Conservation (phyloP, 2,797 vertebrate genomes). For the Catamblyrhynchus diadema region DNA sequence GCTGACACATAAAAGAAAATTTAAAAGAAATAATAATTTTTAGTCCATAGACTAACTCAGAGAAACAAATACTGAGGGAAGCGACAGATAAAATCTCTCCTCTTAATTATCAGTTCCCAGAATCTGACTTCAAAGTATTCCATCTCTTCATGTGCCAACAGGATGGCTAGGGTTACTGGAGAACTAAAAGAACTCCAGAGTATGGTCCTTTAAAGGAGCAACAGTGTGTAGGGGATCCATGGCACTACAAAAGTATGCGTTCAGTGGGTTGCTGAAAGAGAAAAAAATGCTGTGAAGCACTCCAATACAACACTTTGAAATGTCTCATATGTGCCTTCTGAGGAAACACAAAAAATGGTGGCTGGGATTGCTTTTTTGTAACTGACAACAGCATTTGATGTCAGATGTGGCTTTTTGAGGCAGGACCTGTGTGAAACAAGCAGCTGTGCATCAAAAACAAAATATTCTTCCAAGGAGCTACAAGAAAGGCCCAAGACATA, state of each 20-base stretch:
- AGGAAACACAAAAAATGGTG: background rate
- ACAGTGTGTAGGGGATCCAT: background rate
- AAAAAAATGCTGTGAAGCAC: background rate
- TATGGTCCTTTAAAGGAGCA: background rate
- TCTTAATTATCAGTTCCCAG: background rate
- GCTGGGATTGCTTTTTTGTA: background rate
- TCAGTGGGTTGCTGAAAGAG: background rate
- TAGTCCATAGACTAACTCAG: background rate
- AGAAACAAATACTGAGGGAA: background rate
- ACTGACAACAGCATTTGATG: background rate
- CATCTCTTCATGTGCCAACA: background rate
- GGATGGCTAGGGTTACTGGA: background rate
- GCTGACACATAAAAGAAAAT: background rate
- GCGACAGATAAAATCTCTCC: background rate
- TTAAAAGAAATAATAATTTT: background rate
- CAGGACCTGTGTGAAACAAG: constrained; percentile 37
- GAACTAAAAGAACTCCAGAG: background rate
- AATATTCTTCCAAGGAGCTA: constrained; percentile 32
- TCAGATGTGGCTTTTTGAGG: constrained; percentile 10
- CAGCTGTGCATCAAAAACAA: constrained; percentile 44
- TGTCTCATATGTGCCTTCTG: background rate
- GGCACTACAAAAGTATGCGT: background rate
- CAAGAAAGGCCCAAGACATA: constrained; percentile 46
- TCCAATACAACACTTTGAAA: background rate
- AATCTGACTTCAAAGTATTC: background rate